Base-by-base conservation (phyloP, 2,888 invertebrate species). In the Agrochola macilenta region DNA sequence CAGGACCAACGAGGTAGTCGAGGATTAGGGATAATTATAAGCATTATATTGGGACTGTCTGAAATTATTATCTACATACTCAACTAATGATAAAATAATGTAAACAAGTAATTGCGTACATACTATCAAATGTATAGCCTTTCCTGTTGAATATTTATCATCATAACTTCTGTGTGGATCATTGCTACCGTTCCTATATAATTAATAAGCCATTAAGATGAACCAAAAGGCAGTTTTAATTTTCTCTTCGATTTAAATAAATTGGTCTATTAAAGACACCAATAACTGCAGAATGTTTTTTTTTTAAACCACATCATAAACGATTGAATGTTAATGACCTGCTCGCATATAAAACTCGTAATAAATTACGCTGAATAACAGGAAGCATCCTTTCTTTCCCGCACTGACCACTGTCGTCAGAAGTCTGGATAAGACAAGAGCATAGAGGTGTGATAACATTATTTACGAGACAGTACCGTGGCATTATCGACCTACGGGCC, bases 401-500 rank as follows among this genome's bases (percentile, higher is more conserved):
- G 7, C 12, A 30, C 12, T 60, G 26, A 23, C 52, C 61, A 52
- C 26, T 57, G 85, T 58, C 46, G 63, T 75, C 43, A 65, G 26
- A 43, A 52, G 26, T 3, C 57, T 73, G 14, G 76, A 86, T 81
- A 78, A 72, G 23, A 61, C 54, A 54, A 78, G 30, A 69, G 52
- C 65, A 64, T 60, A 76, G 61, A 78, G 57, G 75, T 79, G 61
- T 78, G 79, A 86, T 88, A 88, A 85, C 82, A 84, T 43, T 81
- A 88, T 89, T 88, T 86, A 88, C 89, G 66, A 74, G 76, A 69
- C 68, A 78, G 70, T 69, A 82, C 84, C 74, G 83, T 82, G 80
- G 77, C 74, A 83, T 76, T 93, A 93, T 93, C 93, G 93, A 93
- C 92, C 92, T 90, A 90, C 74, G 80, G 74, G 78, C 74, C 75